phyloP scores from a whole-genome alignment of 2,888 invertebrate genomes.

The Lithosia quadra region DNA sequence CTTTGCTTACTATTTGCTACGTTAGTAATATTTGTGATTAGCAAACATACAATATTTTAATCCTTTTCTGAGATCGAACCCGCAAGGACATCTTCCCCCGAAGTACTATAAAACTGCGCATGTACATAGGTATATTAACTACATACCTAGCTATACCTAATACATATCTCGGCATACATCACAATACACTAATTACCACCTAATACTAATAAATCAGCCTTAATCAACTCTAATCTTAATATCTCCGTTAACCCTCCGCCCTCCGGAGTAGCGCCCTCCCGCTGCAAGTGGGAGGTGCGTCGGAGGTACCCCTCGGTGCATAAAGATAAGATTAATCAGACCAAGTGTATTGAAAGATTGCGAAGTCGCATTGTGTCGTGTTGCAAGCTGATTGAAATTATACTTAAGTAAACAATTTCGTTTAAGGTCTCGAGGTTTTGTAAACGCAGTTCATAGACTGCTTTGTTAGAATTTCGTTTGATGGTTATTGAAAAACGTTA shows the following conservation, averaged over 20 bases:
- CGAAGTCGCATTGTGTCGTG: conserved; percentile 9
- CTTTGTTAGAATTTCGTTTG: background rate
- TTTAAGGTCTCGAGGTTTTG: background rate
- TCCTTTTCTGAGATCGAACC: too few relatives aligned
- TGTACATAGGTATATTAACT: background rate
- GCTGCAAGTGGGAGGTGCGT: conserved; percentile 17
- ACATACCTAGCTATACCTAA: background rate
- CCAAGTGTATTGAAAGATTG: conserved; percentile 52
- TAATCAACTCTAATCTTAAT: conserved; percentile 51
- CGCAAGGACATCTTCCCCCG: too few relatives aligned
- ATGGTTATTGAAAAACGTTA: too few relatives aligned
- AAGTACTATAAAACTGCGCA: too few relatives aligned
- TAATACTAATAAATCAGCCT: conserved; percentile 37
- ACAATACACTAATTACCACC: conserved; percentile 23
- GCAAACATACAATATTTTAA: too few relatives aligned
- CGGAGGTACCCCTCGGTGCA: conserved; percentile 14
- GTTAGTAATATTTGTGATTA: too few relatives aligned
- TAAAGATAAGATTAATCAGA: conserved; percentile 52
- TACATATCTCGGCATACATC: background rate
- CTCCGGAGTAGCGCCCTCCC: background rate
- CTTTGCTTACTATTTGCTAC: too few relatives aligned
- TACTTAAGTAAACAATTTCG: conserved; percentile 23
- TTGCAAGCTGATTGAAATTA: conserved; percentile 32
- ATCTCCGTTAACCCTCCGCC: conserved; percentile 28
- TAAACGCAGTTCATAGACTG: background rate